phyloP scores from a whole-genome alignment of 2,797 vertebrate species.

The Darevskia nairensis region DNA sequence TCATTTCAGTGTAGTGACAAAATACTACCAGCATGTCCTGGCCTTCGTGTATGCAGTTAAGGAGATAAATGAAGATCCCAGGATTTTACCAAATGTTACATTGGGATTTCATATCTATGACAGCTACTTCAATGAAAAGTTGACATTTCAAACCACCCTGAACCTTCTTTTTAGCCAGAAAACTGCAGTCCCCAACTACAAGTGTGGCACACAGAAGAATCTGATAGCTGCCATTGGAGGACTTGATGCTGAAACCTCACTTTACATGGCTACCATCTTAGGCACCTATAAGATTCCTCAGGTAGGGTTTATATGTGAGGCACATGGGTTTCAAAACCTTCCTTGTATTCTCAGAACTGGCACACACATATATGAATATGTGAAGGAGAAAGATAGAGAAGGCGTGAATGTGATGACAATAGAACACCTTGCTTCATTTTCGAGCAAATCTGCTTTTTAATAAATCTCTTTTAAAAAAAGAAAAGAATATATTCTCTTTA shows the following conservation, averaged over 20 bases:
- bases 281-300: slow-evolving; percentile 12
- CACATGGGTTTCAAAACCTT: background rate
- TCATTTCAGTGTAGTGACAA: background rate
- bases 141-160: slow-evolving; percentile 22
- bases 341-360: background rate
- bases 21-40: slow-evolving; percentile 28
- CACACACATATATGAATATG: background rate
- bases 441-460: too few species aligned
- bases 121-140: slow-evolving; percentile 17
- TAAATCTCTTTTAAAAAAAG: too few species aligned
- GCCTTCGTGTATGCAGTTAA: slow-evolving; percentile 24
- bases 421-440: background rate
- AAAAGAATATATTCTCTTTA: too few species aligned
- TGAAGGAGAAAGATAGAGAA: background rate
- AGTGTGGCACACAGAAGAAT: background rate
- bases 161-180: slow-evolving; percentile 10
- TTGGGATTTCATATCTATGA: slow-evolving; percentile 38
- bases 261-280: slow-evolving; percentile 5
- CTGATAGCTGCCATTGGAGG: slow-evolving; percentile 7
- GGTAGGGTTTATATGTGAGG: background rate
- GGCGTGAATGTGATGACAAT: background rate
- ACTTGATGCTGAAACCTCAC: slow-evolving; percentile 7
- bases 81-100: slow-evolving; percentile 17
- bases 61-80: slow-evolving; percentile 13
- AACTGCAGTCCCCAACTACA: slow-evolving; percentile 11